Evolutionary conservation across 2,113 vertebrate species (phyloP).

Genomic region (Symphodus melops): DNA sequence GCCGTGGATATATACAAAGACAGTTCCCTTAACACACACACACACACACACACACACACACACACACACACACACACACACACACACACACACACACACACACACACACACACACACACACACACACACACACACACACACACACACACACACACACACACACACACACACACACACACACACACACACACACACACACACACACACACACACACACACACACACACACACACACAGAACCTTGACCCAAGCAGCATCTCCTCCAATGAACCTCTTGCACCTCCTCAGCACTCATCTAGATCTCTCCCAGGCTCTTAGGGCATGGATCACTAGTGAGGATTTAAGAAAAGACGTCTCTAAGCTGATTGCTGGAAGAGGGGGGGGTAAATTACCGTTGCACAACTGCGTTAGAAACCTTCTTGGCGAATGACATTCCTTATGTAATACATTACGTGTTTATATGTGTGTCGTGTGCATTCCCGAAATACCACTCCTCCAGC

Average conservation of each 20-base stretch:
- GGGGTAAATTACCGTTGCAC: slow-evolving; percentile 73
- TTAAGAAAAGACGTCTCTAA: slow-evolving; percentile 76
- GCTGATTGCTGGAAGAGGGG: slow-evolving; percentile 74
- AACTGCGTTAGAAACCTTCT: slow-evolving; percentile 70
- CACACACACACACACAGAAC: slow-evolving; percentile 14
- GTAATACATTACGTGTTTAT: slow-evolving; percentile 66
- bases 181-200: slow-evolving; percentile 11
- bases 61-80: slow-evolving; percentile 8
- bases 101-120: slow-evolving; percentile 13
- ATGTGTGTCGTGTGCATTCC: slow-evolving; percentile 51
- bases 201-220: slow-evolving; percentile 23
- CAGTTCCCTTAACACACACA: slow-evolving; percentile 1
- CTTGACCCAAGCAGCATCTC: slow-evolving; percentile 55
- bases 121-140: slow-evolving; percentile 21
- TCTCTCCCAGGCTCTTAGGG: slow-evolving; percentile 59
- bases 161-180: slow-evolving; percentile 14
- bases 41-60: too few species aligned
- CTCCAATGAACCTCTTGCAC: slow-evolving; percentile 46
- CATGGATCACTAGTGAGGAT: slow-evolving; percentile 73
- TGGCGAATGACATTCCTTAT: slow-evolving; percentile 74
- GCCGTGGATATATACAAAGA: slow-evolving; percentile 22
- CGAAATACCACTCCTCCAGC: slow-evolving; percentile 58
- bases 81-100: slow-evolving; percentile 16
- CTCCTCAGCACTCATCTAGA: slow-evolving; percentile 64
- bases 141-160: slow-evolving; percentile 8